phyloP scores from a whole-genome alignment of 2,888 invertebrate species.

The Prosapia bicincta region DNA sequence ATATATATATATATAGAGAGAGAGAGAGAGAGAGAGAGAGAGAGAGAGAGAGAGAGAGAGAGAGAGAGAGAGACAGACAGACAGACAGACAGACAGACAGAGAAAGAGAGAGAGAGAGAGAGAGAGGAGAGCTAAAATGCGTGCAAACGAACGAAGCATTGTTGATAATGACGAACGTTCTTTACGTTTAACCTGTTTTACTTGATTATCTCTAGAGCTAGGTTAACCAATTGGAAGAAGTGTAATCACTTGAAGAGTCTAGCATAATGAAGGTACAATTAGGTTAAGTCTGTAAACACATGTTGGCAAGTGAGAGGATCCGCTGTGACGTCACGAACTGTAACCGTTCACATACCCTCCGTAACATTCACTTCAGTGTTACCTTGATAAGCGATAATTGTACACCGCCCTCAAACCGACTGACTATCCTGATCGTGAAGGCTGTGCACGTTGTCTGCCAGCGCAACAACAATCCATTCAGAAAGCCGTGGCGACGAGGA shows the following conservation, averaged over 20 bases:
- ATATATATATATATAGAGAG: no score
- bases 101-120: not conserved
- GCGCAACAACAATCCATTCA: not conserved
- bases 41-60: conserved; percentile 13
- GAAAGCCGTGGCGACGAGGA: not conserved
- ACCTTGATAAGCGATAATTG: not conserved
- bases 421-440: no score
- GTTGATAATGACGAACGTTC: no score
- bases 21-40: conserved; percentile 37
- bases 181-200: no score
- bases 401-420: not conserved
- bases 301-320: not conserved
- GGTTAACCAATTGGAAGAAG: no score
- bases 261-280: not conserved
- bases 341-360: not conserved
- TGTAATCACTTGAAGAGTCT: no score
- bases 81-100: not conserved
- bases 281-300: not conserved
- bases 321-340: not conserved
- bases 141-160: no score
- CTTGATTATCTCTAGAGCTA: no score
- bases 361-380: not conserved
- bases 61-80: not conserved
- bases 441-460: not conserved
- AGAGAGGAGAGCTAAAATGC: no score